Evolutionary conservation across 2,888 invertebrate genomes (phyloP).

Genomic region (Agrotis clavis): DNA sequence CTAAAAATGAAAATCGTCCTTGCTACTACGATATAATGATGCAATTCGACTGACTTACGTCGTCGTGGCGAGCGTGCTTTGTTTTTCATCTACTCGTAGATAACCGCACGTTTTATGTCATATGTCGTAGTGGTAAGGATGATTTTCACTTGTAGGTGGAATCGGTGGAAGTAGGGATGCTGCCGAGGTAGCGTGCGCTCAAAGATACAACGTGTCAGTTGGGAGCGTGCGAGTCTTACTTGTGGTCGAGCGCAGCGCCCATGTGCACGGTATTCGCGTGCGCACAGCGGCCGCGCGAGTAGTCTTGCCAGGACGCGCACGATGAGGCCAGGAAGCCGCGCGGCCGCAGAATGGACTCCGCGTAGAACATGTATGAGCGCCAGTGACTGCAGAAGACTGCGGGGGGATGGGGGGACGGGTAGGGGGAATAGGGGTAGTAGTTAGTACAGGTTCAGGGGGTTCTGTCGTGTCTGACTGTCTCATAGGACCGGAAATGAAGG

Average conservation of each 20-base stretch:
- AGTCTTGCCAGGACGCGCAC: slow-evolving; percentile 88
- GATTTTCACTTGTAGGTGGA: too few relatives aligned
- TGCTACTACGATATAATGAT: too few relatives aligned
- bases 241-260: slow-evolving; percentile 86
- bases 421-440: background rate
- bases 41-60: too few relatives aligned
- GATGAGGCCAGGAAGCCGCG: slow-evolving; percentile 85
- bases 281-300: slow-evolving; percentile 83
- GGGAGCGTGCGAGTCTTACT: slow-evolving; percentile 76
- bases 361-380: slow-evolving; percentile 92
- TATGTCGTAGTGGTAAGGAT: too few relatives aligned
- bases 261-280: slow-evolving; percentile 78
- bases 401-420: background rate
- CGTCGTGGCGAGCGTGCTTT: too few relatives aligned
- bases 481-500: too few relatives aligned
- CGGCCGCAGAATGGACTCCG: slow-evolving; percentile 90
- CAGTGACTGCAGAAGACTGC: slow-evolving; percentile 93
- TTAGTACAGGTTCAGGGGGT: background rate
- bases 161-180: too few relatives aligned
- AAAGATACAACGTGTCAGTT: background rate
- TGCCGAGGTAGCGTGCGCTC: background rate
- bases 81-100: too few relatives aligned
- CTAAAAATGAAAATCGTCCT: too few relatives aligned
- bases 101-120: too few relatives aligned
- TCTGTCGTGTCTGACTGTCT: too few relatives aligned